Conservation (phyloP, 2,113 vertebrate species). For the Cettia cetti region DNA sequence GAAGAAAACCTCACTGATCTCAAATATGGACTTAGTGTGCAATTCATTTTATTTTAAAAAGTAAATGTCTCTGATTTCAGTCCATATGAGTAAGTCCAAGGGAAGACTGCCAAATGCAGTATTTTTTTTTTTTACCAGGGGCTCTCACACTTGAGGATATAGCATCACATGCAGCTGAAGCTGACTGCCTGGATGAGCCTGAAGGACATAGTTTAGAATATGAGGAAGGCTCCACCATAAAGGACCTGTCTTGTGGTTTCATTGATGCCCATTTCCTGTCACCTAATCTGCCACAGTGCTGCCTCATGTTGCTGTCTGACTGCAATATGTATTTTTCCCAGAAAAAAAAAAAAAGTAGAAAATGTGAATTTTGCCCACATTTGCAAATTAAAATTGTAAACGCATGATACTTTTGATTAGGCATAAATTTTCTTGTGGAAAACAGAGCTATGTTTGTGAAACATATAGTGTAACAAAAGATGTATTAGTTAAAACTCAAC, state of each 20-base stretch:
- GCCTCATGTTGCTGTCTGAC: not conserved
- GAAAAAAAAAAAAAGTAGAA: not conserved
- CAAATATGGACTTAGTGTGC: not conserved
- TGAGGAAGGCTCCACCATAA: not conserved
- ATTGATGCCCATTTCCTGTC: not conserved
- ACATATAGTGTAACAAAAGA: not conserved
- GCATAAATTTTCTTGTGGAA: not conserved
- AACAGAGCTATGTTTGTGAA: not conserved
- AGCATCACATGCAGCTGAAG: not conserved
- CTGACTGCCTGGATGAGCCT: not conserved
- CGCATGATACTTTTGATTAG: not conserved
- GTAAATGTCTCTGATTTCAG: not conserved
- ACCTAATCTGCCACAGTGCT: not conserved
- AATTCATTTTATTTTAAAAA: not conserved
- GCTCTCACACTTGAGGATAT: not conserved
- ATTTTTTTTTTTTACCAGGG: not conserved
- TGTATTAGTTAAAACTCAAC: not conserved
- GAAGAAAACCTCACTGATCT: not conserved
- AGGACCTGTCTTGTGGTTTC: not conserved
- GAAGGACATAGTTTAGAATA: not conserved
- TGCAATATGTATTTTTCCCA: not conserved
- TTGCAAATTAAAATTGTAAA: not conserved
- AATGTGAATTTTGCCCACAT: not conserved
- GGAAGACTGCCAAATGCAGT: not conserved
- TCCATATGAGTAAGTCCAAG: not conserved